phyloP scores from a whole-genome alignment of 2,113 vertebrate species.

The Grammomys surdaster region DNA sequence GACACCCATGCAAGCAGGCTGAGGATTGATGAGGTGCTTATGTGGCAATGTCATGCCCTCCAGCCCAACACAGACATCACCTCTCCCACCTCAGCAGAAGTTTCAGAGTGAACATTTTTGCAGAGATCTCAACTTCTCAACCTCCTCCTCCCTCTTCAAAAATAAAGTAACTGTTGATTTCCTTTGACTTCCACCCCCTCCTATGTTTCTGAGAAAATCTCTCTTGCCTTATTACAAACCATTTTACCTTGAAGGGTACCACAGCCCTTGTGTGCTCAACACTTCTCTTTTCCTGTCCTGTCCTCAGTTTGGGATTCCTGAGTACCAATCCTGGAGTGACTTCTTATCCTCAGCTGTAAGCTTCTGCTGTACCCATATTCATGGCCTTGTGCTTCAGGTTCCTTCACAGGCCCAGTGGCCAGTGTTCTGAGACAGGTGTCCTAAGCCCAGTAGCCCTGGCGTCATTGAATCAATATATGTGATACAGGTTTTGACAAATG shows the following conservation, averaged over 20 bases:
- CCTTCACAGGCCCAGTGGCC: background rate
- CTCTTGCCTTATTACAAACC: background rate
- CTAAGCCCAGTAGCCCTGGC: background rate
- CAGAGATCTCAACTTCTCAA: background rate
- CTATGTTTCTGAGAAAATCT: background rate
- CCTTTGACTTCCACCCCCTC: background rate
- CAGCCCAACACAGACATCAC: too few species aligned
- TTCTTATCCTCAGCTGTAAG: background rate
- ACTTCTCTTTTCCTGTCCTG: background rate
- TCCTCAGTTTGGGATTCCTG: background rate
- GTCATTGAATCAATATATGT: background rate
- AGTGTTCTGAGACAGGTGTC: background rate
- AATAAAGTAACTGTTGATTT: background rate
- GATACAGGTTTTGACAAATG: background rate
- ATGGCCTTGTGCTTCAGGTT: background rate
- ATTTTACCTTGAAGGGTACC: background rate
- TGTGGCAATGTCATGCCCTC: background rate
- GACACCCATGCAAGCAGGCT: background rate
- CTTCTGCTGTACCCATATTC: background rate
- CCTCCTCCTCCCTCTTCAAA: background rate
- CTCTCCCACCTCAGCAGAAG: background rate
- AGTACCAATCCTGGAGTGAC: background rate
- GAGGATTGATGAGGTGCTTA: background rate
- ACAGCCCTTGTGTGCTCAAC: background rate
- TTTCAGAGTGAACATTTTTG: background rate